Conservation (phyloP, 2,113 vertebrate genomes). For the Bos indicus region DNA sequence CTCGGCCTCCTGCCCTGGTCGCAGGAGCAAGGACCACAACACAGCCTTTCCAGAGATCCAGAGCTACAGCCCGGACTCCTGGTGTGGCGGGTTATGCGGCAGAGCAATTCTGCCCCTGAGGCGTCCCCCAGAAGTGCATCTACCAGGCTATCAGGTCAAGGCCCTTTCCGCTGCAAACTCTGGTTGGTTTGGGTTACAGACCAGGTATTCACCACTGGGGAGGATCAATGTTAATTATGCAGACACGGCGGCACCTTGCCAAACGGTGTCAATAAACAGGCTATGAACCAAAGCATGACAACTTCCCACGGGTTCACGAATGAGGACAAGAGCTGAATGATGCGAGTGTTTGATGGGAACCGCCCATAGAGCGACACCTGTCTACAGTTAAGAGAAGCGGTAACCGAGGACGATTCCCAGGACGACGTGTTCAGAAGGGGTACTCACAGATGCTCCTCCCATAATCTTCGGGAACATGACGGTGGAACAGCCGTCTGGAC, state of each 20-base stretch:
- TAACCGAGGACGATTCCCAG: conserved; percentile 6
- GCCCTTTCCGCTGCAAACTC: neutral
- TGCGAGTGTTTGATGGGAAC: neutral
- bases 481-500: conserved; percentile 95
- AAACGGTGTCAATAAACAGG: neutral
- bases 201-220: neutral
- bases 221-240: too few species aligned
- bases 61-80: neutral
- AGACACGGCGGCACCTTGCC: neutral
- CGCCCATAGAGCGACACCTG: neutral
- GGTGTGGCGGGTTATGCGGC: accelerated
- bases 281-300: neutral
- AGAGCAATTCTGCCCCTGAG: neutral
- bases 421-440: conserved; percentile 55
- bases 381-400: conserved; percentile 6
- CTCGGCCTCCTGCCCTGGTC: too few species aligned
- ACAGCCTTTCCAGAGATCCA: neutral
- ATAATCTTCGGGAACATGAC: conserved; percentile 96
- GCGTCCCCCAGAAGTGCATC: neutral
- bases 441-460: conserved; percentile 96
- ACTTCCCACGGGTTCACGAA: neutral
- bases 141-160: neutral
- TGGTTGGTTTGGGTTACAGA: neutral
- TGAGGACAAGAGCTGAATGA: neutral
- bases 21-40: neutral